Evolutionary conservation across 2,113 vertebrate species (phyloP).

Genomic region (Corythoichthys haematopterus): DNA sequence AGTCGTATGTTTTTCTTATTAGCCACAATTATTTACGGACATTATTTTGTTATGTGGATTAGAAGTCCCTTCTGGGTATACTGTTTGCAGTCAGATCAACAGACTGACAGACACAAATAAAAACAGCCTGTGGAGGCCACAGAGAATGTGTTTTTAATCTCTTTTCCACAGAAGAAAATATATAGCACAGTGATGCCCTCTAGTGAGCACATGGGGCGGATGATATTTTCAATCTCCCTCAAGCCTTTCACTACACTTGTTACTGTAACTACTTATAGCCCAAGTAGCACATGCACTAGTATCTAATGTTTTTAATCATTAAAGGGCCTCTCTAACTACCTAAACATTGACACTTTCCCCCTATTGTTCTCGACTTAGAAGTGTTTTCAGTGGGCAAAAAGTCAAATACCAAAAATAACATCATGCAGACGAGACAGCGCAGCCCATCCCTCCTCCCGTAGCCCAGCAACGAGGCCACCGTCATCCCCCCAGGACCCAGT

Average conservation of each 20-base stretch:
- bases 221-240: not conserved
- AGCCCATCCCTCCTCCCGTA: too few relatives aligned
- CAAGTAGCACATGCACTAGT: not conserved
- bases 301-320: not conserved
- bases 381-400: too few relatives aligned
- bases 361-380: too few relatives aligned
- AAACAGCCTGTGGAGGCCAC: constrained; percentile 2
- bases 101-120: not conserved
- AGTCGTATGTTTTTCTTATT: constrained; percentile 8
- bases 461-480: too few relatives aligned
- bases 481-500: too few relatives aligned
- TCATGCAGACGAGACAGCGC: too few relatives aligned
- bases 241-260: not conserved
- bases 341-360: too few relatives aligned
- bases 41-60: constrained; percentile 18
- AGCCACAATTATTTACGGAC: not conserved
- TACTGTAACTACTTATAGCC: not conserved
- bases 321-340: not conserved
- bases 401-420: too few relatives aligned
- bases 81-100: constrained; percentile 1
- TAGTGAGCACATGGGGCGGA: constrained; percentile 15
- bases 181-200: constrained; percentile 24
- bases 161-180: not conserved
- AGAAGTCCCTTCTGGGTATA: constrained; percentile 7
- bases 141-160: not conserved